Evolutionary conservation across 2,113 vertebrate genomes (phyloP).

Genomic region (Cephalopterus ornatus): DNA sequence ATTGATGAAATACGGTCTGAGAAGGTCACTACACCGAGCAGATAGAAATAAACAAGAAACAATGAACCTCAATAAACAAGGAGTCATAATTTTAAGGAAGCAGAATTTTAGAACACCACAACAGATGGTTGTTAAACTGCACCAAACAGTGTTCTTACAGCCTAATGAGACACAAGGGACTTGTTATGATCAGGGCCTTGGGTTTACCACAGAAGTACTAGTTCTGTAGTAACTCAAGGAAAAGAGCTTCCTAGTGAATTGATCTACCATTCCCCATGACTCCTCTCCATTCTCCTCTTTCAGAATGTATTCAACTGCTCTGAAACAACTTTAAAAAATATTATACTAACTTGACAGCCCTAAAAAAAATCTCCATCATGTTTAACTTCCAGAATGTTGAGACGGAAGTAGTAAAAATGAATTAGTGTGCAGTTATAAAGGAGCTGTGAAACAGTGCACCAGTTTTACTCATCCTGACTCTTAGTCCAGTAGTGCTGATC

Average conservation of each 20-base stretch:
- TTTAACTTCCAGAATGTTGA: neutral
- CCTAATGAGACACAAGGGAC: neutral
- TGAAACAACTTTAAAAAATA: neutral
- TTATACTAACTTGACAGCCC: neutral
- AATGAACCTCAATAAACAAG: neutral
- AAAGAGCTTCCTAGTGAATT: neutral
- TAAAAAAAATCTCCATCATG: neutral
- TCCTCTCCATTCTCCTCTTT: neutral
- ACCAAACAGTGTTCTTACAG: neutral
- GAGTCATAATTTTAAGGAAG: neutral
- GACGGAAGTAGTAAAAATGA: neutral
- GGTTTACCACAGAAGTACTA: neutral
- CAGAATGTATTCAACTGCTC: neutral
- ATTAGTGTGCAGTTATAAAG: neutral
- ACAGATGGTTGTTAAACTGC: neutral
- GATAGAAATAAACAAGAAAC: neutral
- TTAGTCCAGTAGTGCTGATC: neutral
- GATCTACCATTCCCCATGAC: neutral
- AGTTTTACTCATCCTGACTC: neutral
- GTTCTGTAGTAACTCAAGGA: neutral
- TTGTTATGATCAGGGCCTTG: neutral
- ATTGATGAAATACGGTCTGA: neutral
- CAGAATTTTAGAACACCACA: neutral
- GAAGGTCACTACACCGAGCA: neutral
- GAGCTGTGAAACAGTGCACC: neutral